Evolutionary conservation across 2,113 vertebrate species (phyloP).

Genomic region (Rhinopomastus cyanomelas): DNA sequence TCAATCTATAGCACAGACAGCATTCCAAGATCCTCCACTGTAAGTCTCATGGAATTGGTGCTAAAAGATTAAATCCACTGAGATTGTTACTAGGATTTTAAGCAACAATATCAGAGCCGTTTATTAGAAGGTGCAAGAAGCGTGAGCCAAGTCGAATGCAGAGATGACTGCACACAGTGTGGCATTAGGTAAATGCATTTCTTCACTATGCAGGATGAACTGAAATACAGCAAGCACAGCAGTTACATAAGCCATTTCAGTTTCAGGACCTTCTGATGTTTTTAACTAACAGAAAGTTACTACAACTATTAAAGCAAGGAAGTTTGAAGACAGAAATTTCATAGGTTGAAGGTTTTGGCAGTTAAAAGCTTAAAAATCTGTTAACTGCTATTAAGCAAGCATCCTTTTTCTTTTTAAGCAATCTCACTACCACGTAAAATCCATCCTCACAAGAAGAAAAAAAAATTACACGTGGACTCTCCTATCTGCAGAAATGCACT

Average conservation of each 20-base stretch:
- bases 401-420: slow-evolving; percentile 81
- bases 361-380: slow-evolving; percentile 76
- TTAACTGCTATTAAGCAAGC: slow-evolving; percentile 81
- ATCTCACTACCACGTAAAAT: slow-evolving; percentile 65
- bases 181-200: slow-evolving; percentile 31
- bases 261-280: slow-evolving; percentile 35
- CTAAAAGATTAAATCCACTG: not conserved
- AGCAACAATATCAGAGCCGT: not conserved
- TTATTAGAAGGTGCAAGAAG: not conserved
- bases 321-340: slow-evolving; percentile 52
- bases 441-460: slow-evolving; percentile 26
- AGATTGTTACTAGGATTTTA: not conserved
- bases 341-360: slow-evolving; percentile 57
- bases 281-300: slow-evolving; percentile 53
- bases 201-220: slow-evolving; percentile 11
- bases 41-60: not conserved
- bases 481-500: not conserved
- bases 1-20: slow-evolving; percentile 6
- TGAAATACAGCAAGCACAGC: not conserved
- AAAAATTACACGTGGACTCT: not conserved
- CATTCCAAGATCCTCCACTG: not conserved
- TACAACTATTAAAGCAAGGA: slow-evolving; percentile 47
- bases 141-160: not conserved
- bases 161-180: not conserved
- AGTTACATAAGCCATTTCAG: slow-evolving; percentile 23